Conservation (phyloP, 1,140 invertebrate species). For the Drosophila busckii region DNA sequence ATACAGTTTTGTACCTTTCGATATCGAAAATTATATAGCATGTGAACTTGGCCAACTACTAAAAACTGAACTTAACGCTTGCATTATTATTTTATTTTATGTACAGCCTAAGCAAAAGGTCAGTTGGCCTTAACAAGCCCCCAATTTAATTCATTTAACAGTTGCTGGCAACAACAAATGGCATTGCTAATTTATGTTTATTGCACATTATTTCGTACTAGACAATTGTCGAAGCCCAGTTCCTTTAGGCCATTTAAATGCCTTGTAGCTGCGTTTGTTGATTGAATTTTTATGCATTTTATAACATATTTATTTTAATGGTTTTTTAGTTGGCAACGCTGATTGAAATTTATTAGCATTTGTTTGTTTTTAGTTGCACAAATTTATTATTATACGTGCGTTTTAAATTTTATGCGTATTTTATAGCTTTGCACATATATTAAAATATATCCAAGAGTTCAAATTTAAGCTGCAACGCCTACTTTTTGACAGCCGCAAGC, state of each 20-base stretch:
- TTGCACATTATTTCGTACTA: slow-evolving; percentile 49
- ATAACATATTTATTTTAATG: slow-evolving; percentile 56
- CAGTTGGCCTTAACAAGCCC: slow-evolving; percentile 37
- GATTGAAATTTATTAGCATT: slow-evolving; percentile 57
- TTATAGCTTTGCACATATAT: no score
- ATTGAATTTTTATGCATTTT: slow-evolving; percentile 55
- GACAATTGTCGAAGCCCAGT: slow-evolving; percentile 29
- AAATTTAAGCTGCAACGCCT: no score
- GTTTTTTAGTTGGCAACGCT: slow-evolving; percentile 48
- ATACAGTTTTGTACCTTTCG: no score
- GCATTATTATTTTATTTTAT: neutral
- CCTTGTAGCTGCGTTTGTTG: slow-evolving; percentile 3
- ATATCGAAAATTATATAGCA: slow-evolving; percentile 34
- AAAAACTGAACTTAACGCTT: slow-evolving; percentile 3
- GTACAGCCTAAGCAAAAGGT: slow-evolving; percentile 47
- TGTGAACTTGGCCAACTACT: slow-evolving; percentile 60
- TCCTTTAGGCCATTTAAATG: slow-evolving; percentile 39
- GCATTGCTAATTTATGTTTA: slow-evolving; percentile 63
- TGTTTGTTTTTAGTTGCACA: slow-evolving; percentile 29
- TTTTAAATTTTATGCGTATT: slow-evolving; percentile 47
- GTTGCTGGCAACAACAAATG: slow-evolving; percentile 12
- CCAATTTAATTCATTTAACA: slow-evolving; percentile 40
- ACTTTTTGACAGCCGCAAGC: no score
- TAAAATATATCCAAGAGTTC: no score
- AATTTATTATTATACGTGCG: slow-evolving; percentile 26